A percentile compares a stretch with the other conserved stretches of the same genome.
Conservation (phyloP, 2,113 vertebrate genomes). For the Empidonax traillii region DNA sequence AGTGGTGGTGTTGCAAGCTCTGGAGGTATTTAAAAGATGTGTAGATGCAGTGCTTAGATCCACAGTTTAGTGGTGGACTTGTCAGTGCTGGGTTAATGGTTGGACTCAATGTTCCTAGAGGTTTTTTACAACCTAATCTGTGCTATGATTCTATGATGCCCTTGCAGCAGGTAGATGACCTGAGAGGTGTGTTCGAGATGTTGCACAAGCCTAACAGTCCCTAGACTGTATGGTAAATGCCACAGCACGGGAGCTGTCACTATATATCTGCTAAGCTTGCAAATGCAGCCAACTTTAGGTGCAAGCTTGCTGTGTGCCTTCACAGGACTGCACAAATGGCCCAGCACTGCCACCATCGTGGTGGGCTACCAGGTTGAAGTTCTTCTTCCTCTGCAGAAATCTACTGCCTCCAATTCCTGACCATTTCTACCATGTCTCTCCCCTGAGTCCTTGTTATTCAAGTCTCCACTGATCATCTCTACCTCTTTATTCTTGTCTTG, state of each 20-base stretch:
- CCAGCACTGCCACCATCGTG: not conserved
- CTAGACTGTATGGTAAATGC: not conserved
- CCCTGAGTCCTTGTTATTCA: not conserved
- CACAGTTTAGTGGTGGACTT: not conserved
- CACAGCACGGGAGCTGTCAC: not conserved
- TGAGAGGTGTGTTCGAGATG: not conserved
- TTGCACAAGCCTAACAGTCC: not conserved
- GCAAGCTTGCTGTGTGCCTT: not conserved
- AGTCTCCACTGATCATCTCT: not conserved
- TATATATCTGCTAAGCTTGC: not conserved
- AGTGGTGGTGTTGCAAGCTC: not conserved
- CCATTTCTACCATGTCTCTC: rapidly evolving
- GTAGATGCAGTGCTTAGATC: too few relatives aligned
- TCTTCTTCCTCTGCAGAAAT: not conserved
- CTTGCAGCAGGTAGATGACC: not conserved
- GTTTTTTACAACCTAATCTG: not conserved
- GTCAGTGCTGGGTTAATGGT: not conserved
- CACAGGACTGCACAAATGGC: not conserved
- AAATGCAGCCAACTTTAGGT: not conserved
- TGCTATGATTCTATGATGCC: not conserved
- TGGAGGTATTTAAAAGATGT: not conserved
- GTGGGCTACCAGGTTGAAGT: not conserved
- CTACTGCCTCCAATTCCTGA: not conserved
- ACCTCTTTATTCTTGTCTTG: not conserved
- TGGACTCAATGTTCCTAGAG: not conserved